Evolutionary conservation across 1,140 invertebrate species (phyloP), one percentile per base, ranked within the genome.

Genomic region (Antheraea pernyi): DNA sequence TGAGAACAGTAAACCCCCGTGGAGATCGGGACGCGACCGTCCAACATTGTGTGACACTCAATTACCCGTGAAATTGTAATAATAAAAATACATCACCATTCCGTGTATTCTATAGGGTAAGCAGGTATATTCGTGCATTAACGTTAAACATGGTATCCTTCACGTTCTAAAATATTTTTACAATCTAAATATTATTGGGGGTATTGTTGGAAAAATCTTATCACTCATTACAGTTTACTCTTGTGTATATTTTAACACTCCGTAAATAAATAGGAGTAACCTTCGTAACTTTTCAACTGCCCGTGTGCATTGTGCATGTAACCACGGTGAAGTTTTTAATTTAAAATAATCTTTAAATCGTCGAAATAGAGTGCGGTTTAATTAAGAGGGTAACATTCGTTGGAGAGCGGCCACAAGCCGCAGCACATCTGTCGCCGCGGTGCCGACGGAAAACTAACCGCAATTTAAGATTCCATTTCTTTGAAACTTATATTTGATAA

Each of bases 61-160:
- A 84, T 89, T 89, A 86, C 75, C 83, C 84, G 82, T 88, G 81
- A 87, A 86, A 88, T 90, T 86, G 80, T 72, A 53, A 53, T 53
- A 53, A 53, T 53, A 53, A 53, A 53, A 53, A 53, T 53, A 53
- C 16, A 13, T 13, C 46, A 53, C 46, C 16, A 53, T 53, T 53
- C 46, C 6, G 46, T 53, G 2, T 53, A 16, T 53, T 53, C 13
- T 53, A 53, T 6, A 13, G 46, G 6, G 46, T 53, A 53, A 53
- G 46, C 46, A 42, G 11, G 16, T 16, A 53, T 53, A 53, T n/a
- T 53, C 13, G 9, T 16, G 46, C 16, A 53, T 53, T 53, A 6
- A 53, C 13, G 13, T 16, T 53, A 16, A 0, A 53, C 11, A 16
- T 53, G 7, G 39, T 42, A 42, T 42, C 39, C 7, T 42, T 42